These are phyloP conservation scores for Acanthurus tractus DNA, from an alignment of 2,797 vertebrate genomes.

Conservation along the genomic window DNA sequence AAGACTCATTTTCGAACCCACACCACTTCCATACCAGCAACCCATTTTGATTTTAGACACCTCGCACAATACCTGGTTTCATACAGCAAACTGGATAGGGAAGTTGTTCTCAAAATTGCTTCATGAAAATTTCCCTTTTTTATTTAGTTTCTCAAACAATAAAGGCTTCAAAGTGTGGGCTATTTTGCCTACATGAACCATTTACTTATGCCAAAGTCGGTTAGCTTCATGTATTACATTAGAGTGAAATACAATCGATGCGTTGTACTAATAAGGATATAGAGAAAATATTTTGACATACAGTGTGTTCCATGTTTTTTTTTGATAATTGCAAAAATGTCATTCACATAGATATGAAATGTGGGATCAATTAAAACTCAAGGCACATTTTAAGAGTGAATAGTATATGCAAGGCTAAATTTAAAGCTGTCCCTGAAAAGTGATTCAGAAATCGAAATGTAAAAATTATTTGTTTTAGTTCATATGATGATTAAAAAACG, in stretches of 20 bases:
- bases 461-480: neutral
- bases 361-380: neutral
- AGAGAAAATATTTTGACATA: no score
- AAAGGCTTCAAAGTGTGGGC: constrained; percentile 18
- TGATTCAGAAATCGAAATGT: neutral
- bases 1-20: constrained; percentile 29
- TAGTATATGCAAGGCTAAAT: neutral
- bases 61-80: constrained; percentile 10
- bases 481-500: neutral
- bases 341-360: neutral
- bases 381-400: neutral
- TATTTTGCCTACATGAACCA: constrained; percentile 19
- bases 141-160: constrained; percentile 44
- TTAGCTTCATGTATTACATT: neutral
- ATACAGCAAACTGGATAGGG: constrained; percentile 17
- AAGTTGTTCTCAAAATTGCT: constrained; percentile 48
- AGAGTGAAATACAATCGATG: neutral
- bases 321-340: neutral
- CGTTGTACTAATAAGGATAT: neutral
- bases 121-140: constrained; percentile 40
- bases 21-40: constrained; percentile 38
- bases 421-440: neutral
- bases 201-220: constrained; percentile 2
- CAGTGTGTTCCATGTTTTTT: no score
- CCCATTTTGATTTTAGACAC: constrained; percentile 16